Conservation (phyloP, 2,888 invertebrate species). For the Parnassius smintheus region DNA sequence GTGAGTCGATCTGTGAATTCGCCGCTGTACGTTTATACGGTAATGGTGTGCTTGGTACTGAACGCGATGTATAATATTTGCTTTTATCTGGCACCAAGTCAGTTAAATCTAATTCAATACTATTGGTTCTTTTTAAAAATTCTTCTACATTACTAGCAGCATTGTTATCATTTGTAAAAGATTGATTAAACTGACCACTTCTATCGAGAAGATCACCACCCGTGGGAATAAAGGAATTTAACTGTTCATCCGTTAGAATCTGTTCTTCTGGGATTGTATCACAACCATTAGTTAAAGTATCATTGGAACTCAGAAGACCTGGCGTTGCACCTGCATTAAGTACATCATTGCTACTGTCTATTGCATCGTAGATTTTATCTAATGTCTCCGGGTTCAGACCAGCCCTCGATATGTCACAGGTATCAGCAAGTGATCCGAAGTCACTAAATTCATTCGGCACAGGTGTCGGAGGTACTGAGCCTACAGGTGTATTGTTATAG, state of each 20-base stretch:
- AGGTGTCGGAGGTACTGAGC: slow-evolving; percentile 85
- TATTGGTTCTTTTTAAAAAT: slow-evolving; percentile 67
- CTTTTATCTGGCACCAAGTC: slow-evolving; percentile 63
- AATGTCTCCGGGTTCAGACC: slow-evolving; percentile 82
- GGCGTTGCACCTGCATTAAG: slow-evolving; percentile 55
- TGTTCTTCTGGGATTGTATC: slow-evolving; percentile 62
- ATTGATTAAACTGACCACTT: slow-evolving; percentile 56
- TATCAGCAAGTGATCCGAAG: slow-evolving; percentile 82
- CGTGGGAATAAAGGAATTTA: slow-evolving; percentile 67
- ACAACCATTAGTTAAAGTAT: slow-evolving; percentile 64
- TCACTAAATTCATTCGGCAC: slow-evolving; percentile 88
- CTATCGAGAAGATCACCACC: slow-evolving; percentile 58
- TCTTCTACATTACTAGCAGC: slow-evolving; percentile 66
- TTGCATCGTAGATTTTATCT: slow-evolving; percentile 84
- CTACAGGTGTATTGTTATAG: slow-evolving; percentile 80
- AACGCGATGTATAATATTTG: slow-evolving; percentile 82
- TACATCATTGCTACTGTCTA: slow-evolving; percentile 78
- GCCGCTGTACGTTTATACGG: slow-evolving; percentile 72
- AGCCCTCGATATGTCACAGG: slow-evolving; percentile 77
- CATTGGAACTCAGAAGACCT: slow-evolving; percentile 54
- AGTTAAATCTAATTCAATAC: slow-evolving; percentile 69
- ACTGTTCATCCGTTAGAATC: slow-evolving; percentile 62
- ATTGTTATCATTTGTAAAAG: slow-evolving; percentile 51
- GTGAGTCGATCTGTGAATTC: slow-evolving; percentile 63
- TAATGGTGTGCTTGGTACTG: slow-evolving; percentile 85